phyloP scores from a whole-genome alignment of 2,888 invertebrate species.

The Nomada fucata region DNA sequence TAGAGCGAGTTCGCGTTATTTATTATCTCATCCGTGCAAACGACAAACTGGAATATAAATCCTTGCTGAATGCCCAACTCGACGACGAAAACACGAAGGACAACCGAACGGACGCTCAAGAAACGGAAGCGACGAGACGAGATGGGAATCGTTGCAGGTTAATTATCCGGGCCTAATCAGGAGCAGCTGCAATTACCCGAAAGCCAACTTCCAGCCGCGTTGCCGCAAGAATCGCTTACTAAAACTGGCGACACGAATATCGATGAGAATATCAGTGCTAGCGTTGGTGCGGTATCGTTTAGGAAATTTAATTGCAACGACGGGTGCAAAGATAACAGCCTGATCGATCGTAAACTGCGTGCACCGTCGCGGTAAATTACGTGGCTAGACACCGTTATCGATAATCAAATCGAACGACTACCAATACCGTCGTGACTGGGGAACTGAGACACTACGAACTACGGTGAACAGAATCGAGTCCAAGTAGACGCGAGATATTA shows the following conservation, averaged over 20 bases:
- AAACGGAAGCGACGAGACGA: no score
- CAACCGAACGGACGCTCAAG: no score
- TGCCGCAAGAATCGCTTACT: neutral
- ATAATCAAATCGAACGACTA: slow-evolving; percentile 19
- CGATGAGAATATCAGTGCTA: slow-evolving; percentile 30
- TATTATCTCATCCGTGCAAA: no score
- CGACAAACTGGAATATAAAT: no score
- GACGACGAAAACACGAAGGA: no score
- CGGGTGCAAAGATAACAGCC: slow-evolving; percentile 21
- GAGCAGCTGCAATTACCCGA: neutral
- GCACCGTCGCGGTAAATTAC: slow-evolving; percentile 7
- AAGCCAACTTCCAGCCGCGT: neutral
- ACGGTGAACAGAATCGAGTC: no score
- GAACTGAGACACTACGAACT: no score
- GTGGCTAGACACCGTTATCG: slow-evolving; percentile 11
- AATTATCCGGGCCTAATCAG: neutral
- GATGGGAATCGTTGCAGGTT: neutral
- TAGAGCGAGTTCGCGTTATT: no score
- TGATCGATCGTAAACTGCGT: slow-evolving; percentile 33
- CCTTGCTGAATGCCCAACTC: no score
- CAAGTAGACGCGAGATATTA: neutral
- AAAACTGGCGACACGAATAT: neutral
- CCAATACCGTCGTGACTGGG: neutral
- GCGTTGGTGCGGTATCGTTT: slow-evolving; percentile 19
- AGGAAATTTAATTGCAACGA: slow-evolving; percentile 43